phyloP scores from a whole-genome alignment of 1,140 invertebrate species.

The Patella vulgata region DNA sequence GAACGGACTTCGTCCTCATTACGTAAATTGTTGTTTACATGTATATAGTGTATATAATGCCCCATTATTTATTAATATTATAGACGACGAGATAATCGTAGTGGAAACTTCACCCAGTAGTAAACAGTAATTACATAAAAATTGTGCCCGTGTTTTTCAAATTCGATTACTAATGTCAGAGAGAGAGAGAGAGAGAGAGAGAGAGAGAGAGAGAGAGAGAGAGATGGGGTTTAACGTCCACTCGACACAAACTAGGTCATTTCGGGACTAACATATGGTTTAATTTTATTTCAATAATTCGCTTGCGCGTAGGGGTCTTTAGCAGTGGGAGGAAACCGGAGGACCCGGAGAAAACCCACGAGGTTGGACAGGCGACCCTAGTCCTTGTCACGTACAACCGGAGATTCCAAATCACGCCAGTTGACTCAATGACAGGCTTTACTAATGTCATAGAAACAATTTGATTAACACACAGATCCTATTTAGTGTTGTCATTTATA shows the following conservation, averaged over 20 bases:
- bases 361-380: too few relatives aligned
- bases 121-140: not conserved
- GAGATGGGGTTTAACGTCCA: too few relatives aligned
- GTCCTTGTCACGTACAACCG: too few relatives aligned
- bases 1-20: not conserved
- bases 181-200: conserved; percentile 6
- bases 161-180: not conserved
- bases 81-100: not conserved
- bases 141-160: not conserved
- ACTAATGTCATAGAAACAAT: too few relatives aligned
- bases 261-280: too few relatives aligned
- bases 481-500: not conserved
- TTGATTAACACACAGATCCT: not conserved
- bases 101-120: not conserved
- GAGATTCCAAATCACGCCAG: too few relatives aligned
- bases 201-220: conserved; percentile 3
- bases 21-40: not conserved
- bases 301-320: too few relatives aligned
- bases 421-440: too few relatives aligned
- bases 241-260: too few relatives aligned
- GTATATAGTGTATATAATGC: not conserved
- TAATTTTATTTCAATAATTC: too few relatives aligned
- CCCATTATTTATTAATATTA: conserved; percentile 3
- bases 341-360: too few relatives aligned
- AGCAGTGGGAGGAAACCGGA: too few relatives aligned